phyloP scores from a whole-genome alignment of 2,113 vertebrate species.

The Geococcyx californianus region DNA sequence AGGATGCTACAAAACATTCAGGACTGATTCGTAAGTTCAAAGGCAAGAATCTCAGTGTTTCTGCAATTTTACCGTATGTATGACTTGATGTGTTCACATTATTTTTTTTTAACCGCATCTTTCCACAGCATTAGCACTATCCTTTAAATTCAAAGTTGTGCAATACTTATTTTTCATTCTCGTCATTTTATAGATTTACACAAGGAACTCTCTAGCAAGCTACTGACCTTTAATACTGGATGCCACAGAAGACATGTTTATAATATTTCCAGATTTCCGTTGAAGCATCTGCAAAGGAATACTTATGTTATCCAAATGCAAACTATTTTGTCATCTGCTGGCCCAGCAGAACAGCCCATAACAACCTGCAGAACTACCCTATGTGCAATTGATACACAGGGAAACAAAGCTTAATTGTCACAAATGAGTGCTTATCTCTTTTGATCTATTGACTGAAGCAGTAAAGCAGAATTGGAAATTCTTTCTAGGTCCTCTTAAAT shows the following conservation, averaged over 20 bases:
- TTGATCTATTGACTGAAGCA: background rate
- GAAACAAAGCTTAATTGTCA: background rate
- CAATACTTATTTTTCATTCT: background rate
- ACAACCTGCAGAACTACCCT: background rate
- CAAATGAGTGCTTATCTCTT: background rate
- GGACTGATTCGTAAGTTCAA: background rate
- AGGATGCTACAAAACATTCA: background rate
- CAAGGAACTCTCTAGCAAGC: background rate
- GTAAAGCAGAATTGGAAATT: background rate
- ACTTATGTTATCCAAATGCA: background rate
- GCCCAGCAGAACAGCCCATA: background rate
- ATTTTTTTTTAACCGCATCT: background rate
- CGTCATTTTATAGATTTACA: background rate
- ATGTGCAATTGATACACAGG: accelerated
- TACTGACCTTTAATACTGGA: slow-evolving; percentile 93
- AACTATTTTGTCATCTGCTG: background rate
- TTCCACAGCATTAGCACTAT: background rate
- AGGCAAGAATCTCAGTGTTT: background rate
- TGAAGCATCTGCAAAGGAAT: slow-evolving; percentile 86
- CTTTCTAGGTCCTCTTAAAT: background rate
- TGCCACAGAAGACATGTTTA: slow-evolving; percentile 95
- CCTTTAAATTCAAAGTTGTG: background rate
- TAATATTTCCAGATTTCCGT: slow-evolving; percentile 91
- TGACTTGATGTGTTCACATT: background rate
- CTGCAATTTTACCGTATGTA: background rate